Evolutionary conservation across 1,140 invertebrate species (phyloP), one percentile per base, ranked within the genome.

Genomic region (Halyomorpha halys): DNA sequence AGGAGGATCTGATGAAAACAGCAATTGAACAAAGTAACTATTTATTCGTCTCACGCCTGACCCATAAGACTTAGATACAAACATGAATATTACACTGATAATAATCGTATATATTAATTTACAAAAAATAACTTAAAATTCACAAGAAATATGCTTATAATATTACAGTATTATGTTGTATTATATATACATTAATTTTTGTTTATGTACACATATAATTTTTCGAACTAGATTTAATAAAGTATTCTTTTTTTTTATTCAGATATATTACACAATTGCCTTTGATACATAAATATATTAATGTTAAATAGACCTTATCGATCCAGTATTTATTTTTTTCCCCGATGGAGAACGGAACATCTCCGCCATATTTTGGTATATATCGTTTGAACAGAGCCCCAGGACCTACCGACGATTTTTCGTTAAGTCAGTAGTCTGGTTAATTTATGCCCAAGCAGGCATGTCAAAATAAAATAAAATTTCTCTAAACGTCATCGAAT

Each of bases 81-180:
- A 64, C 63, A 64, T 64, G 63, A 64, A 64, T 64, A 64, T 64
- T 64, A 64, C 63, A 64, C 54, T 59, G 53, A 64, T 64, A 25
- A 34, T 60, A 64, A 51, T 63, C 53, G 27, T 54, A 45, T 64
- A 59, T 64, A 64, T 44, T 64, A 64, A 64, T 64, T 64, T 64
- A 64, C 63, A 64, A 64, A 64, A 64, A 64, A 64, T 64, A 64
- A 64, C 63, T 64, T 64, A 64, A 64, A 64, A 45, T 64, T 39
- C 63, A 64, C 63, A 59, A 59, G 63, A 64, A 64, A 51, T 60
- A 59, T 54, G 54, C 56, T 64, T 56, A 51, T 59, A 64, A 44
- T 44, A 60, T 44, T 60, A 39, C 51, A 51, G 18, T 44, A 59
- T 49, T 47, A 64, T 64, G 19, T 39, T 23, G 53, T 62, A 62